Evolutionary conservation across 2,113 vertebrate species (phyloP).

Genomic region (Pantherophis guttatus): DNA sequence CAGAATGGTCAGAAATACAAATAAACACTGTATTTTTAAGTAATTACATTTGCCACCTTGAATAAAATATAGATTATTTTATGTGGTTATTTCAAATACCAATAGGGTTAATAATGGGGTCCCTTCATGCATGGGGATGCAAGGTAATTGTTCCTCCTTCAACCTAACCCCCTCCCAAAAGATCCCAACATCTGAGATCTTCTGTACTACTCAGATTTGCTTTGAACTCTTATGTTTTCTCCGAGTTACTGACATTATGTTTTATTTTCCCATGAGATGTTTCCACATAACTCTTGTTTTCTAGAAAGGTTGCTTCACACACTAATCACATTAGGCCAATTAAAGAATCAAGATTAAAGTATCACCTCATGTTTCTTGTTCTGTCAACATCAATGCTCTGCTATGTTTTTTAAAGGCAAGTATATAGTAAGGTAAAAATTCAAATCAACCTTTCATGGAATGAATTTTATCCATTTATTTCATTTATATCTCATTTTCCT

Average conservation of each 20-base stretch:
- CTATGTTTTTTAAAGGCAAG: neutral
- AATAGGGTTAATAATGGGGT: neutral
- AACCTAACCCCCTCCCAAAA: neutral
- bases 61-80: neutral
- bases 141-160: neutral
- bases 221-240: neutral
- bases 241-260: neutral
- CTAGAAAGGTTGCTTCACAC: neutral
- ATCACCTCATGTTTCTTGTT: neutral
- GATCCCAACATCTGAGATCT: neutral
- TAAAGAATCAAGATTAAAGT: neutral
- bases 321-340: neutral
- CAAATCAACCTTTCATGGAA: neutral
- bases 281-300: slow-evolving; percentile 33
- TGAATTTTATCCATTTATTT: neutral
- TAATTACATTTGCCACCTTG: neutral
- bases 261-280: neutral
- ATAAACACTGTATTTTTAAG: neutral
- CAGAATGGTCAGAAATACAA: neutral
- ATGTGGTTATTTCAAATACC: neutral
- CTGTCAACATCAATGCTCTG: neutral
- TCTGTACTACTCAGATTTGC: neutral
- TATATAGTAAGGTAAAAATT: neutral
- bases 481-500: neutral
- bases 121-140: neutral